Percentiles rank a stretch among this genome's conserved stretches.
These are phyloP conservation scores for Lypha dubia DNA, from an alignment of 2,888 invertebrate species.

Conservation along the genomic window DNA sequence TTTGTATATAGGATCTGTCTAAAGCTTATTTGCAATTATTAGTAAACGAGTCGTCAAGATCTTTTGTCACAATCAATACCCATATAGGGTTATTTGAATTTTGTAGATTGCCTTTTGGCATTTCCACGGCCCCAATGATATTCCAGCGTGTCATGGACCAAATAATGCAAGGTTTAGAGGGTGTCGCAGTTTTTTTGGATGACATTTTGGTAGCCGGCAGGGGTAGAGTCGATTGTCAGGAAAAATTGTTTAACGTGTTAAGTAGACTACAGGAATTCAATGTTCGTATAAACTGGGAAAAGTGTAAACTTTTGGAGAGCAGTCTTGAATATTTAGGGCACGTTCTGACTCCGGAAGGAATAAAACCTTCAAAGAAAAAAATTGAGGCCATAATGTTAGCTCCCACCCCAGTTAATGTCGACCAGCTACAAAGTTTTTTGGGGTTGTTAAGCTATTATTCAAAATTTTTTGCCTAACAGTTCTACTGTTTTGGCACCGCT, in stretches of 20 bases:
- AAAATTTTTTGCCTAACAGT: conserved; percentile 1
- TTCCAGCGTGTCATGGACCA: conserved; percentile 58
- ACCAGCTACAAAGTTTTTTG: conserved; percentile 52
- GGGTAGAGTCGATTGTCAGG: too few relatives aligned
- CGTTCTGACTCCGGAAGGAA: too few relatives aligned
- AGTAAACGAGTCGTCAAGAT: conserved; percentile 69
- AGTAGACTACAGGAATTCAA: too few relatives aligned
- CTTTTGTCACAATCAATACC: conserved; percentile 76
- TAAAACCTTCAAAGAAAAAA: too few relatives aligned
- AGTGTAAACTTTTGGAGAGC: too few relatives aligned
- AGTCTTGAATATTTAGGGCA: too few relatives aligned
- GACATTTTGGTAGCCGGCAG: too few relatives aligned
- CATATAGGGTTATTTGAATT: conserved; percentile 66
- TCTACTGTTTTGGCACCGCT: conserved; percentile 56
- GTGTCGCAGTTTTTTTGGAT: too few relatives aligned
- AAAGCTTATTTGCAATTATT: conserved; percentile 68
- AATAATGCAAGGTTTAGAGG: too few relatives aligned
- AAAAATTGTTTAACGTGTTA: too few relatives aligned
- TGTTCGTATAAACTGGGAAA: too few relatives aligned
- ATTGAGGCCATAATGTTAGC: too few relatives aligned
- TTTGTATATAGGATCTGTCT: conserved; percentile 37
- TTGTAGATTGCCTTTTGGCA: conserved; percentile 52
- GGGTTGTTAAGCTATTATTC: conserved; percentile 55
- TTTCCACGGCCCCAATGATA: conserved; percentile 58
- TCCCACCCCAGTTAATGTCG: conserved; percentile 30